phyloP scores from a whole-genome alignment of 2,113 vertebrate genomes.

The Petrocephalus microphthalmus region DNA sequence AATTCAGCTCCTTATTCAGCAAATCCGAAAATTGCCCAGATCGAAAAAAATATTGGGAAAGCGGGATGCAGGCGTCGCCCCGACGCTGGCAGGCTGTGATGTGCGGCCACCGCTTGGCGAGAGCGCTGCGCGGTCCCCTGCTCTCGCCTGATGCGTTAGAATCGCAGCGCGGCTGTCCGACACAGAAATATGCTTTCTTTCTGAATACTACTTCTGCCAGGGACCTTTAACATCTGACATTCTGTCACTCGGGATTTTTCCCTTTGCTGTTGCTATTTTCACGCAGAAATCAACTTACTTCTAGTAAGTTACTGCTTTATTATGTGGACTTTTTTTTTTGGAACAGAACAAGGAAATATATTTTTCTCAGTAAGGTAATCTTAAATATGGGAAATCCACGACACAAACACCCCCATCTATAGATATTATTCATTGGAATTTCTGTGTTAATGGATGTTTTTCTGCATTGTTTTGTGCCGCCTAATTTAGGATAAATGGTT shows the following conservation, averaged over 20 bases:
- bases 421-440: not conserved
- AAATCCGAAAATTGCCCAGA: constrained; percentile 17
- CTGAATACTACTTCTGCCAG: constrained; percentile 38
- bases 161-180: constrained; percentile 29
- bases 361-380: not conserved
- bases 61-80: constrained; percentile 14
- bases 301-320: not conserved
- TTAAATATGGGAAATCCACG: not conserved
- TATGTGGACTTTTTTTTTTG: not conserved
- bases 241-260: not conserved
- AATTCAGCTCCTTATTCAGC: constrained; percentile 13
- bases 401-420: not conserved
- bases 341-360: not conserved
- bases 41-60: constrained; percentile 12
- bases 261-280: not conserved
- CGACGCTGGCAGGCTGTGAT: constrained; percentile 23
- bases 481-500: not conserved
- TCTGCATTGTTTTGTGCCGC: not conserved
- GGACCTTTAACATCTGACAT: constrained; percentile 2
- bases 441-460: not conserved
- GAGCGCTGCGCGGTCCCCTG: constrained; percentile 22
- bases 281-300: not conserved
- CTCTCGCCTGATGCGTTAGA: constrained; percentile 29
- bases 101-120: constrained; percentile 20
- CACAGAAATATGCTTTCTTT: constrained; percentile 40